Evolutionary conservation across 2,888 invertebrate genomes (phyloP).

Genomic region (Chrysodeixis includens): DNA sequence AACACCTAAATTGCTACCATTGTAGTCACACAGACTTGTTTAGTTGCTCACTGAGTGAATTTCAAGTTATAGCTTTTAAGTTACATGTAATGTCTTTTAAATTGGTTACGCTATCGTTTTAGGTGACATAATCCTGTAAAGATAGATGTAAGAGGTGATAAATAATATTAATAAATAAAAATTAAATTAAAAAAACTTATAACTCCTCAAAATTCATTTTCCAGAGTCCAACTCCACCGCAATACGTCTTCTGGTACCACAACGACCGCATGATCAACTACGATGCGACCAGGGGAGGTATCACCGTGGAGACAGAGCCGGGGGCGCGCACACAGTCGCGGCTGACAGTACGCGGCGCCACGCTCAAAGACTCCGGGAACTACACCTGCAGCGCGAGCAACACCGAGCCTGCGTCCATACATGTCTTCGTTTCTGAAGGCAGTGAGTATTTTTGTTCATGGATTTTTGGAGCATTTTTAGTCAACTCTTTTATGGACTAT

Average conservation of each 20-base stretch:
- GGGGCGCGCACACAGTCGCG: slow-evolving; percentile 96
- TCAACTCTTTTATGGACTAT: too few species aligned
- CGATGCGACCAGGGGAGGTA: slow-evolving; percentile 94
- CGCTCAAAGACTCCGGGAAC: slow-evolving; percentile 96
- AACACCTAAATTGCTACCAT: too few species aligned
- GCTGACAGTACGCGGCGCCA: slow-evolving; percentile 95
- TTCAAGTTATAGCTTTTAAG: too few species aligned
- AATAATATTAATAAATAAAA: too few species aligned
- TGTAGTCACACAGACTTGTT: too few species aligned
- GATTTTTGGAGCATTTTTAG: too few species aligned
- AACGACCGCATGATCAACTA: slow-evolving; percentile 98
- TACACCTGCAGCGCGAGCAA: slow-evolving; percentile 97
- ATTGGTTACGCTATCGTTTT: too few species aligned
- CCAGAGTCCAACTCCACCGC: slow-evolving; percentile 97
- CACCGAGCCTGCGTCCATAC: slow-evolving; percentile 96
- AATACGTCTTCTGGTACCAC: slow-evolving; percentile 99
- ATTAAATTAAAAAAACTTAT: background rate
- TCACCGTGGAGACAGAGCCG: slow-evolving; percentile 96
- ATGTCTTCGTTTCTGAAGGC: slow-evolving; percentile 97
- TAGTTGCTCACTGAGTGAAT: too few species aligned
- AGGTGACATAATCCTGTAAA: too few species aligned
- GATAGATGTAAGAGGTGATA: too few species aligned
- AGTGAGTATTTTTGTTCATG: slow-evolving; percentile 82
- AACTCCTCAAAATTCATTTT: slow-evolving; percentile 62
- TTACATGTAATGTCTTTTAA: too few species aligned